phyloP scores from a whole-genome alignment of 1,140 invertebrate species.

The Cherax quadricarinatus region DNA sequence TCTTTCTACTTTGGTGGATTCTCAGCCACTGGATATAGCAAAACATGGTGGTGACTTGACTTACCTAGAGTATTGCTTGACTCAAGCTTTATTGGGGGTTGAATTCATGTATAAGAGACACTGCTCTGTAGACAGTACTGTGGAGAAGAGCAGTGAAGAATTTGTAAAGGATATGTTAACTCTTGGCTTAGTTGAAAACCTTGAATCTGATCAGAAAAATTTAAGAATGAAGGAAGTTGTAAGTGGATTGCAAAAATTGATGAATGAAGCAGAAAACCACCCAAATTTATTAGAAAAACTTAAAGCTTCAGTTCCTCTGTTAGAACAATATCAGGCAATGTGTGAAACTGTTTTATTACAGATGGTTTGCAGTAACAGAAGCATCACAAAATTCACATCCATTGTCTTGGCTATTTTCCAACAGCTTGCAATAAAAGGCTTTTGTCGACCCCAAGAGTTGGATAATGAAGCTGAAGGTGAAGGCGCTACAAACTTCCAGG shows the following conservation, averaged over 20 bases:
- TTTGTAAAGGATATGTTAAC: conserved; percentile 32
- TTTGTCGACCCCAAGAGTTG: conserved; percentile 92
- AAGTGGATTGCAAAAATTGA: conserved; percentile 16
- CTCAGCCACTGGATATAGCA: not conserved
- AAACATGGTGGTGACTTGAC: not conserved
- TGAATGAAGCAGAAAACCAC: conserved; percentile 34
- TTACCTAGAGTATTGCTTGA: conserved; percentile 45
- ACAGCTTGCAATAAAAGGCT: conserved; percentile 92
- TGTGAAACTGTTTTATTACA: conserved; percentile 88
- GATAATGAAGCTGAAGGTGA: conserved; percentile 80
- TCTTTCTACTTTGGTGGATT: not conserved
- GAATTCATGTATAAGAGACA: conserved; percentile 49
- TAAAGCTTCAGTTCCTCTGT: conserved; percentile 80
- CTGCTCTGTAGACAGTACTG: not conserved
- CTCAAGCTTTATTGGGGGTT: conserved; percentile 39
- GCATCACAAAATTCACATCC: conserved; percentile 89
- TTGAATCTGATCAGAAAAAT: conserved; percentile 31
- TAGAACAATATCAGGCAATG: conserved; percentile 87
- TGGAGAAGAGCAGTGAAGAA: not conserved
- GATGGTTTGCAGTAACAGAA: conserved; percentile 85
- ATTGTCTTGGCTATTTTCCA: conserved; percentile 90
- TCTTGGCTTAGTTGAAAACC: conserved; percentile 26
- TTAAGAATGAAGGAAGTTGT: conserved; percentile 28
- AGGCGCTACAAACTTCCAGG: conserved; percentile 78
- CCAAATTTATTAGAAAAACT: conserved; percentile 35